Conservation (phyloP, 2,888 invertebrate species). For the Enoplolaimus lenunculus region DNA sequence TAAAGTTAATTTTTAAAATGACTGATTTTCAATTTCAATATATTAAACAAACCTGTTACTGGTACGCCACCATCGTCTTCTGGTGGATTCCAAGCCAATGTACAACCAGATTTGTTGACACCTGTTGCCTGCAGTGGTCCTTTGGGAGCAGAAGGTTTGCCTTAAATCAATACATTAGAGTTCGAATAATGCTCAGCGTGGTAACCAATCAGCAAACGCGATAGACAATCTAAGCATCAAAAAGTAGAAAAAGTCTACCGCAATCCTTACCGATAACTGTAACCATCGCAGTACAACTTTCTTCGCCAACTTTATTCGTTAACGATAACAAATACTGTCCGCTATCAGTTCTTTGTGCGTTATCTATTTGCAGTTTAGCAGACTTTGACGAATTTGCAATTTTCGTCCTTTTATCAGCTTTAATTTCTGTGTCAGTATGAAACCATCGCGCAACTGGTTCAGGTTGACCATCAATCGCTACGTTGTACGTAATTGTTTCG, state of each 20-base stretch:
- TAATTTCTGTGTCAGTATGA: not conserved
- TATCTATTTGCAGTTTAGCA: not conserved
- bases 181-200: too few relatives aligned
- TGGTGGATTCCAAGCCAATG: constrained; percentile 75
- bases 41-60: too few relatives aligned
- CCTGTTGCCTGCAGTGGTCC: constrained; percentile 70
- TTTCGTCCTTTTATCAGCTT: not conserved
- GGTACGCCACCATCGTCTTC: too few relatives aligned
- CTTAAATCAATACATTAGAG: too few relatives aligned
- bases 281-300: not conserved
- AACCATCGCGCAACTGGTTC: not conserved
- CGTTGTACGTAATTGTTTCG: not conserved
- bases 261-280: constrained; percentile 7
- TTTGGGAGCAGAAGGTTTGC: constrained; percentile 50
- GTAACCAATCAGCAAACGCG: too few relatives aligned
- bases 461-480: not conserved
- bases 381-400: not conserved
- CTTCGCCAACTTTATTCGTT: not conserved
- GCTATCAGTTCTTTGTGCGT: not conserved
- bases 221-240: too few relatives aligned
- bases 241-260: too few relatives aligned
- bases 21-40: too few relatives aligned
- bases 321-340: not conserved
- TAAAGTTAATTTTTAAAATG: too few relatives aligned
- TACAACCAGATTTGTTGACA: constrained; percentile 72